A percentile compares a stretch with the other conserved stretches of the same genome.
Conservation (phyloP, 1,140 invertebrate species). For the Ganaspis sp. region DNA sequence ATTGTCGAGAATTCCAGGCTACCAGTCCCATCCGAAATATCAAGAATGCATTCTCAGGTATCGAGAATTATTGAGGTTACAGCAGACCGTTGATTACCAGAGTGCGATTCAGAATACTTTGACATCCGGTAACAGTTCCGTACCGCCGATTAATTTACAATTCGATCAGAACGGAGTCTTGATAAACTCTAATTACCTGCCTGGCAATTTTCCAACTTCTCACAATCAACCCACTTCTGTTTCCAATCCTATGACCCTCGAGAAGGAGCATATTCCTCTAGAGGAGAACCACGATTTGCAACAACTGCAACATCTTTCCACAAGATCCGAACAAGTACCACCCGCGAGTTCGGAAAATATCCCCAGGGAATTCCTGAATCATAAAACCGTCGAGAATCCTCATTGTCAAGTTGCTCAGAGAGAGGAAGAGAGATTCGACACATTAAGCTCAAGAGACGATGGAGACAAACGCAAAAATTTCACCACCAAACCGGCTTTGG, state of each 20-base stretch:
- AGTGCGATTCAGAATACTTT: constrained; percentile 62
- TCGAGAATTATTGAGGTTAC: constrained; percentile 66
- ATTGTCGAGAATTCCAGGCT: constrained; percentile 66
- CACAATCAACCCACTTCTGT: constrained; percentile 44
- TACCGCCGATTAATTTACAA: constrained; percentile 71
- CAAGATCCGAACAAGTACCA: constrained; percentile 43
- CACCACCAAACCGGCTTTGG: constrained; percentile 70
- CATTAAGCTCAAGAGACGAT: constrained; percentile 44
- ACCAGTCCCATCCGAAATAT: constrained; percentile 70
- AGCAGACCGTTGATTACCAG: constrained; percentile 68
- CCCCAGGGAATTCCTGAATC: background rate
- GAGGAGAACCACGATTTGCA: constrained; percentile 17
- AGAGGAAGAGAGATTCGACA: constrained; percentile 31
- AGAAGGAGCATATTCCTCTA: constrained; percentile 37
- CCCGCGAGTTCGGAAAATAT: constrained; percentile 39
- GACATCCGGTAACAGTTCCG: constrained; percentile 44
- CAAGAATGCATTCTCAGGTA: constrained; percentile 70
- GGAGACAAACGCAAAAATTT: constrained; percentile 61
- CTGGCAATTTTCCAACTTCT: constrained; percentile 50
- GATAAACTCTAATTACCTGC: constrained; percentile 68
- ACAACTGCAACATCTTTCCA: constrained; percentile 46
- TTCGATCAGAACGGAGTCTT: constrained; percentile 73
- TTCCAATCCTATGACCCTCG: constrained; percentile 41
- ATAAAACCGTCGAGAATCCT: constrained; percentile 36
- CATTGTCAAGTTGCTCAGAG: constrained; percentile 44